Evolutionary conservation across 2,797 vertebrate species (phyloP).

Genomic region (Neosalanx taihuensis): DNA sequence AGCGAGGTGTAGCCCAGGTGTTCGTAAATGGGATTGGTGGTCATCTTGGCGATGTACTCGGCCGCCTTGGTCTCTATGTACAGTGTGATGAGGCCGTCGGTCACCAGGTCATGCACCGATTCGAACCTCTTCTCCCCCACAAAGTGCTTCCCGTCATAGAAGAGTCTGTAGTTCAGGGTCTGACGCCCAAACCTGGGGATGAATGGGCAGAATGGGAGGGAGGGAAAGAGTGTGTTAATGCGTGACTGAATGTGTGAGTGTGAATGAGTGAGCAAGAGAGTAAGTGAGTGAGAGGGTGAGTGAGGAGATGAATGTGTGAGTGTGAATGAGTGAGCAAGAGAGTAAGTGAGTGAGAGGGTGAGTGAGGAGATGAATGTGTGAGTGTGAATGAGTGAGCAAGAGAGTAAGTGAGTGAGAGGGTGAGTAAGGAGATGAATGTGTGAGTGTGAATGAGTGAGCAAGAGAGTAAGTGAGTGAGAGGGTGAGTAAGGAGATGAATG

Average conservation of each 20-base stretch:
- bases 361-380: neutral
- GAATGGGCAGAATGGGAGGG: neutral
- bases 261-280: neutral
- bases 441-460: neutral
- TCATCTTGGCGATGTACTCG: constrained; percentile 99
- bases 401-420: neutral
- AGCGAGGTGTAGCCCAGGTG: constrained; percentile 94
- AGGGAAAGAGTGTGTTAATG: neutral
- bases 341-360: neutral
- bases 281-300: constrained; percentile 40
- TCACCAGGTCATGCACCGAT: constrained; percentile 96
- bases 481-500: too few species aligned
- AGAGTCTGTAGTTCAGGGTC: constrained; percentile 95
- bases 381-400: neutral
- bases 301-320: neutral
- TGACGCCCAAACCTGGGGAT: constrained; percentile 87
- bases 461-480: constrained; percentile 69
- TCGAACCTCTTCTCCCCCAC: constrained; percentile 98
- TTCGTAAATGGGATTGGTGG: constrained; percentile 97
- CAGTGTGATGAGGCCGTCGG: constrained; percentile 94
- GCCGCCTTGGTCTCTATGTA: constrained; percentile 98
- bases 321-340: neutral
- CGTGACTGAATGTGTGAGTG: neutral
- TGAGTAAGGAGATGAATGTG: neutral
- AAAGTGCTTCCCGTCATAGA: constrained; percentile 98